Base-by-base conservation (phyloP, 37 sponge, comb jelly and placozoan species). In the Ianthella basta region DNA sequence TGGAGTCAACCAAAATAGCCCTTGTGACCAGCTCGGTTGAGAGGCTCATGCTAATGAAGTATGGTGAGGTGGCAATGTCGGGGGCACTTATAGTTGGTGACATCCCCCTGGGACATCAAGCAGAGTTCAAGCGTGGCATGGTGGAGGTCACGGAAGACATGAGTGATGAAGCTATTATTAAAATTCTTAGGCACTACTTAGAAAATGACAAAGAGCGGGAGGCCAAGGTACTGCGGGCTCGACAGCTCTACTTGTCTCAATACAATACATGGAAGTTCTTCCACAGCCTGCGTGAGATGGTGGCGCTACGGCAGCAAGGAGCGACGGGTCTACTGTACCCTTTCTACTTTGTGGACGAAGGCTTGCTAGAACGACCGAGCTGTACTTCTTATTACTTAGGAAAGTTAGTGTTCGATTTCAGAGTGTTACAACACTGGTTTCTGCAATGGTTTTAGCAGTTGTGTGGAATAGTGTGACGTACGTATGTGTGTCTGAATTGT, bases 41-140 rank as follows among this genome's bases (percentile, higher is more conserved):
- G 30, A 39, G 44, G 20, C 66, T 82, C 20, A 21, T 60, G 19
- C 27, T 82, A 66, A 82, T 82, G 25, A 82, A 82, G 65, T 64
- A 82, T 36, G 82, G 82, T 14, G 82, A 82, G 40, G 67, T 63
- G 27, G 82, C 82, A 4, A 40, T 82, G 64, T 60, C 82, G 4
- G 82, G 82, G 29, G 82, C 82, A 34, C 41, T 82, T 21, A 82
- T 82, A 35, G 82, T 55, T 12, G 82, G 82, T 24, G 82, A 82
- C 41, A 82, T 82, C 66, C 82, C 82, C 65, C 82, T 82, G 12
- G 82, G 82, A 20, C 38, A 63, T 38, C 44, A 82, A 12, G 53
- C 61, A 2, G 82, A 82, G 65, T 59, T 82, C 20, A 82, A 55
- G 55, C 19, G 15, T 6, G 44, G 38, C 4, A 82, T 82, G 82